Evolutionary conservation across 1,140 invertebrate species (phyloP).

Genomic region (Drosophila sturtevanti): DNA sequence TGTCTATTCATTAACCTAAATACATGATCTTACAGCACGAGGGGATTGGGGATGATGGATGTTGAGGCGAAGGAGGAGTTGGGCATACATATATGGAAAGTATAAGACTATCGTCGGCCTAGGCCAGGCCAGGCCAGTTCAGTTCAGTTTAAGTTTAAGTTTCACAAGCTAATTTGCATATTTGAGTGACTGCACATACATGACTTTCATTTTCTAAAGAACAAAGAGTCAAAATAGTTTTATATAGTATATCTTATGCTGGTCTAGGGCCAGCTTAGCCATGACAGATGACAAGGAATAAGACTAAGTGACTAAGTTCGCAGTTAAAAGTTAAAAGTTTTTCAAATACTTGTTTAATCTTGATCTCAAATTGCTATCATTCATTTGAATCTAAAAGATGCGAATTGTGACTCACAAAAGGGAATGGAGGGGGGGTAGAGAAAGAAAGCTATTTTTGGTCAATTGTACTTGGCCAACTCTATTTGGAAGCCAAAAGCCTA

Average conservation of each 20-base stretch:
- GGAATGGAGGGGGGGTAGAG: no score
- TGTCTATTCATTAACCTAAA: constrained; percentile 81
- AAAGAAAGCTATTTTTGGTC: not conserved
- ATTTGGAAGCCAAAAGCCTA: no score
- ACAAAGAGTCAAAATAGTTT: constrained; percentile 13
- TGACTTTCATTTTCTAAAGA: constrained; percentile 58
- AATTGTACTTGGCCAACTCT: no score
- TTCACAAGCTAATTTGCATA: constrained; percentile 78
- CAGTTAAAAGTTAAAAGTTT: constrained; percentile 18
- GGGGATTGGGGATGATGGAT: constrained; percentile 1
- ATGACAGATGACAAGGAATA: constrained; percentile 48
- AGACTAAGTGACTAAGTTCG: constrained; percentile 35
- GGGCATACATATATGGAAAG: no score
- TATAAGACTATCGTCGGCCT: constrained; percentile 30
- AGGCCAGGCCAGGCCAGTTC: no score
- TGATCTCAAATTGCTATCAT: not conserved
- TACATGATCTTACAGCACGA: constrained; percentile 30
- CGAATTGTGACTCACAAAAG: not conserved
- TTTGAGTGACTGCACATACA: constrained; percentile 69
- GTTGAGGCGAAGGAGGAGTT: no score
- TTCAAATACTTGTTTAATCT: not conserved
- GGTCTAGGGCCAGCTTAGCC: constrained; percentile 24
- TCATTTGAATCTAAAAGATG: not conserved
- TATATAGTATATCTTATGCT: not conserved
- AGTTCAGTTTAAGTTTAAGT: constrained; percentile 59